Evolutionary conservation across 2,888 invertebrate species (phyloP), one percentile per base, ranked within the genome.

Genomic region (Ypsolopha sequella): DNA sequence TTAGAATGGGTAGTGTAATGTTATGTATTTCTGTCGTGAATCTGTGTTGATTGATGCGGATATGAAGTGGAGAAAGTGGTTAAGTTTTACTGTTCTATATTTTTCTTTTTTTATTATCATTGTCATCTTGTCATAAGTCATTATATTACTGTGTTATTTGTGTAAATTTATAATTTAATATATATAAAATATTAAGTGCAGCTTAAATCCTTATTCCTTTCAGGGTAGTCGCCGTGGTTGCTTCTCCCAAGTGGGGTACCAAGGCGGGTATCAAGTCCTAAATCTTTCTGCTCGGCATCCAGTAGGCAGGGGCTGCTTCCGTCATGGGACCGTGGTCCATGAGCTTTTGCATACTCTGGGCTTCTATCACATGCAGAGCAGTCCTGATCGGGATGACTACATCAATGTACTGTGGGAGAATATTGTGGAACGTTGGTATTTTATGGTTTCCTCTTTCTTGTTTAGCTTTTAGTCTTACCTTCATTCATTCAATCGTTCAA

Each of bases 361-460:
- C 2, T 95, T 95, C 73, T 93, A 91, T 73, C 95, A 95, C 68
- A 94, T 95, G 78, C 95, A 95, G 70, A 93, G 92, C 63, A 89
- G 94, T 50, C 89, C 90, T 0, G 91, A 95, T 70, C 88, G 95
- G 58, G 94, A 95, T 64, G 89, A 92, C 41, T 93, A 89, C 66
- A 91, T 95, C 7, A 87, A 89, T 55, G 92, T 95, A 48, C 70
- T 89, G 49, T 93, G 92, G 90, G 89, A 91, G 38, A 94, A 95
- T 63, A 92, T 93, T 49, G 66, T 88, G 51, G 70, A 82, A 65
- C 89, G 92, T 91, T 65, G 72, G 79, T 63, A 45, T 24, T 11
- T 7, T 13, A n/a, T 34, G 35, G 24, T 3, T 44, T 44, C 7
- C 24, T 24, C 24, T 24, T 24, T 24, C 24, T 24, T 24, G 24